Percentiles rank a stretch among this genome's conserved stretches.
Conservation (phyloP, 2,888 invertebrate genomes). For the Meliscaeva auricollis region DNA sequence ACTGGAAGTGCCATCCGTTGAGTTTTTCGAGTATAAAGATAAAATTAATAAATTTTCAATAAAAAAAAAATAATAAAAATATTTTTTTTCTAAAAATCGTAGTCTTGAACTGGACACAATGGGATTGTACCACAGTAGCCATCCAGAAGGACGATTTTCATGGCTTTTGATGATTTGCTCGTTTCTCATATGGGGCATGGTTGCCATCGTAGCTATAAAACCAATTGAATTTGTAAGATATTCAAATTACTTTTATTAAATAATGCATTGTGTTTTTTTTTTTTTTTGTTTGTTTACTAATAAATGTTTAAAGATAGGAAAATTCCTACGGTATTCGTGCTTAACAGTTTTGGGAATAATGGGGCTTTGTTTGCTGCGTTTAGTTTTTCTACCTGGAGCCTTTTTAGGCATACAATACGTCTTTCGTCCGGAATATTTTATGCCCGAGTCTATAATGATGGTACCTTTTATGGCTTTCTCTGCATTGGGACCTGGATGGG, state of each 20-base stretch:
- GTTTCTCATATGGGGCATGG: conserved; percentile 49
- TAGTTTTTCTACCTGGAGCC: conserved; percentile 50
- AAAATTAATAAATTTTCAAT: no score
- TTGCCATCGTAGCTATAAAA: conserved; percentile 7
- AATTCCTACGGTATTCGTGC: conserved; percentile 79
- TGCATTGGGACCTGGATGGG: conserved; percentile 67
- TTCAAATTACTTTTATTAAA: background rate
- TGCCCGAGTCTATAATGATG: no score
- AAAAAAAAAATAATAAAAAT: background rate
- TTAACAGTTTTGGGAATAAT: conserved; percentile 78
- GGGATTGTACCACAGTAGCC: background rate
- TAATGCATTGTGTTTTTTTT: no score
- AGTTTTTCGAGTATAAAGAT: conserved; percentile 56
- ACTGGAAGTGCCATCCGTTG: conserved; percentile 38
- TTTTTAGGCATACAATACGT: no score
- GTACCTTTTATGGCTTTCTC: conserved; percentile 68
- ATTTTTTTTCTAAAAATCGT: background rate
- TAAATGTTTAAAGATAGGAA: no score
- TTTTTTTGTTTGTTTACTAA: no score
- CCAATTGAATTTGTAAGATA: conserved; percentile 6
- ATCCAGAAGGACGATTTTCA: conserved; percentile 43
- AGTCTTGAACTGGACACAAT: conserved; percentile 31
- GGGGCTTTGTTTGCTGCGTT: conserved; percentile 71
- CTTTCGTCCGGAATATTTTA: no score
- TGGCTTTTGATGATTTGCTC: conserved; percentile 71